These are phyloP conservation scores for Megalops atlanticus DNA, from an alignment of 2,113 vertebrate species.

Conservation along the genomic window DNA sequence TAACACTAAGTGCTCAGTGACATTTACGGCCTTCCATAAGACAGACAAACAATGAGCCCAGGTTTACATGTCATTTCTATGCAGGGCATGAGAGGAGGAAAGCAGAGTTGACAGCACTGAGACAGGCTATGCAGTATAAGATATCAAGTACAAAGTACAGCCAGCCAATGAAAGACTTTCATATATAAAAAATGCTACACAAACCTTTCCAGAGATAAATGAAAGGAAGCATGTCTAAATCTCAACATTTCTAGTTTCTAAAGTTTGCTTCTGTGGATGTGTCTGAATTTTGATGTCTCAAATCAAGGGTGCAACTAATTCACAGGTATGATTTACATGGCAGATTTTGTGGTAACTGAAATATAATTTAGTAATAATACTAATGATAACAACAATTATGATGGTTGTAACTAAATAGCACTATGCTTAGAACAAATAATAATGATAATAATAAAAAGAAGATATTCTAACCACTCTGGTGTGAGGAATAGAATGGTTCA, in stretches of 20 bases:
- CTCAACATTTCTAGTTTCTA: too few species aligned
- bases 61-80: not conserved
- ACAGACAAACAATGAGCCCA: not conserved
- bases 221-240: too few species aligned
- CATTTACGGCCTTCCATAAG: constrained; percentile 58
- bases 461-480: not conserved
- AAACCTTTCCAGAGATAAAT: too few species aligned
- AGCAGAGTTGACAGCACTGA: not conserved
- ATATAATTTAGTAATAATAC: not conserved
- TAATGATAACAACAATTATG: not conserved
- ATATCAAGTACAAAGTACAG: not conserved
- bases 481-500: not conserved
- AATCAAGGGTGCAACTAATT: too few species aligned
- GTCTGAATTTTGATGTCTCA: too few species aligned
- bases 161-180: not conserved
- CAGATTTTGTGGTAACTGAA: not conserved
- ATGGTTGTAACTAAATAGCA: too few species aligned
- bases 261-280: not conserved
- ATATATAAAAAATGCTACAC: not conserved
- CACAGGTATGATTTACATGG: not conserved
- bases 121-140: not conserved
- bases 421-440: too few species aligned
- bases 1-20: constrained; percentile 64
- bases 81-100: not conserved
- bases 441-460: not conserved